These are phyloP conservation scores for Caenorhabditis virilis DNA, from an alignment of 2,888 invertebrate species.

Conservation along the genomic window DNA sequence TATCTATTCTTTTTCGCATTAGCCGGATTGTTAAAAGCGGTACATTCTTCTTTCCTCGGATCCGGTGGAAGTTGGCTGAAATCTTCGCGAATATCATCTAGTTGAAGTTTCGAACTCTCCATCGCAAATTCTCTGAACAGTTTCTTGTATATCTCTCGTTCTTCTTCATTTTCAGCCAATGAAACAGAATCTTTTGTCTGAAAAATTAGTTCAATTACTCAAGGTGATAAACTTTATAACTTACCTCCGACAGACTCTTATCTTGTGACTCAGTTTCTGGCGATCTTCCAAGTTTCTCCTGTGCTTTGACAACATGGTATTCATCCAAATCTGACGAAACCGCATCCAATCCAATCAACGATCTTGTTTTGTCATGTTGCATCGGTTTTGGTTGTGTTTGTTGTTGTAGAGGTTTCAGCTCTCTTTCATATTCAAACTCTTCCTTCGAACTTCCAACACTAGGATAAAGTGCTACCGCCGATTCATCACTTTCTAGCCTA, in stretches of 20 bases:
- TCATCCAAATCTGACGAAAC: not conserved
- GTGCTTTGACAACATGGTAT: not conserved
- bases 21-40: slow-evolving; percentile 13
- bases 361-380: not conserved
- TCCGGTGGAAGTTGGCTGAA: slow-evolving; percentile 25
- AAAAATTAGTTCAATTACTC: not conserved
- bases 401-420: not conserved
- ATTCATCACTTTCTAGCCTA: not conserved
- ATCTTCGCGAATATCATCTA: slow-evolving; percentile 26
- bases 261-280: not conserved
- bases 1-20: slow-evolving; percentile 37
- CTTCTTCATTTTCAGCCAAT: slow-evolving; percentile 22
- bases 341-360: not conserved
- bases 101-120: slow-evolving; percentile 12
- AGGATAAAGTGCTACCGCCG: not conserved
- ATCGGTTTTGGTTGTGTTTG: not conserved
- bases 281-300: not conserved
- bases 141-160: slow-evolving; percentile 12
- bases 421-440: no score
- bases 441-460: no score
- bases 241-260: not conserved
- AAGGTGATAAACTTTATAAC: not conserved
- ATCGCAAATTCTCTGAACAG: slow-evolving; percentile 29
- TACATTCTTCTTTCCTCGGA: slow-evolving; percentile 16
- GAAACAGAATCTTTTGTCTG: slow-evolving; percentile 24